Evolutionary conservation across 2,113 vertebrate genomes (phyloP).

Genomic region (Saguinus imperator): DNA sequence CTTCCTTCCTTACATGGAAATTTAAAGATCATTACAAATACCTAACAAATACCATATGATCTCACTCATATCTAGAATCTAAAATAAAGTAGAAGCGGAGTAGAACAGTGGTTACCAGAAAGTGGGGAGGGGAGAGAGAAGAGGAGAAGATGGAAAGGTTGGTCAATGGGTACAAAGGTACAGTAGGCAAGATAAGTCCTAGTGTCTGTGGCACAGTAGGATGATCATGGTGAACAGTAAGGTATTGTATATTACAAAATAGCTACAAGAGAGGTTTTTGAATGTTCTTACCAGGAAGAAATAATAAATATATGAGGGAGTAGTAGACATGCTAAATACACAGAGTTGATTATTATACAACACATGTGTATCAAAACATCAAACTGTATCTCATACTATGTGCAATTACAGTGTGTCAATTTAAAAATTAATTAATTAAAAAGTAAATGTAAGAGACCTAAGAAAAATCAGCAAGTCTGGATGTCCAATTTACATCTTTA

Average conservation of each 20-base stretch:
- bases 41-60: neutral
- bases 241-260: neutral
- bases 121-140: too few species aligned
- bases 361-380: neutral
- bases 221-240: neutral
- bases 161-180: neutral
- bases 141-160: neutral
- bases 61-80: neutral
- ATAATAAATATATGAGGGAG: neutral
- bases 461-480: neutral
- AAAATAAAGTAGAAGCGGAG: neutral
- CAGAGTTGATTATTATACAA: neutral
- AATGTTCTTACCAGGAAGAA: neutral
- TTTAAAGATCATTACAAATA: constrained; percentile 33
- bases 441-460: neutral
- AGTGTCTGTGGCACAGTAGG: neutral
- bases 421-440: neutral
- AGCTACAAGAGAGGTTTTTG: neutral
- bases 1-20: neutral
- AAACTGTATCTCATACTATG: neutral
- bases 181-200: neutral
- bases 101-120: neutral
- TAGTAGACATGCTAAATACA: neutral
- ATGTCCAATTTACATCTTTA: neutral
- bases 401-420: neutral